phyloP scores from a whole-genome alignment of 2,888 invertebrate genomes.

The Poecilus cupreus region DNA sequence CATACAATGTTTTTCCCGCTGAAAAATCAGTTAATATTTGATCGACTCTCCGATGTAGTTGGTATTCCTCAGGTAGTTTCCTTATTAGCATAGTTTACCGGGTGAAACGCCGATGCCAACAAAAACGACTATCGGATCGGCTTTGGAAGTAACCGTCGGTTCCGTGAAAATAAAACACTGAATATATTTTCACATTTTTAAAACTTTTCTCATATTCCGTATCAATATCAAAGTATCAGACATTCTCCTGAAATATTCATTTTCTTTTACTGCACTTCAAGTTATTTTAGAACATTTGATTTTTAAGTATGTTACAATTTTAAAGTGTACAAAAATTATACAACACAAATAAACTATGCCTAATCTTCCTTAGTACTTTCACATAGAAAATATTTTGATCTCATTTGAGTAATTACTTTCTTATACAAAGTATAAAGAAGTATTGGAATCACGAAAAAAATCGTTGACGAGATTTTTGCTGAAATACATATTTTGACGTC shows the following conservation, averaged over 20 bases:
- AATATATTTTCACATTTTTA: slow-evolving; percentile 40
- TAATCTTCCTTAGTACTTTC: no score
- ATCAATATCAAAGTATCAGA: slow-evolving; percentile 27
- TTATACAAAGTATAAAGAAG: no score
- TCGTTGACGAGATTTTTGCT: no score
- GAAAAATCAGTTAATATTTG: slow-evolving; percentile 13
- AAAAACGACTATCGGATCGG: not conserved
- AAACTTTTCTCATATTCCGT: slow-evolving; percentile 41
- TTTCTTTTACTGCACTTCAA: not conserved
- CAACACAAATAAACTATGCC: no score
- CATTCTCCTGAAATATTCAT: slow-evolving; percentile 36
- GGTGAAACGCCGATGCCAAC: not conserved
- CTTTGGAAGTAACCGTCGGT: not conserved
- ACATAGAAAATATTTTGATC: no score
- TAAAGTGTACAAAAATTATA: no score
- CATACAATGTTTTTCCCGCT: not conserved
- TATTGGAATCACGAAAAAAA: no score
- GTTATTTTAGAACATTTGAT: not conserved
- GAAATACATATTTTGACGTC: no score
- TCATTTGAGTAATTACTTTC: no score
- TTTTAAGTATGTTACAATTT: not conserved
- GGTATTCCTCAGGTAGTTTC: slow-evolving; percentile 25
- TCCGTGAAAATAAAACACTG: slow-evolving; percentile 2
- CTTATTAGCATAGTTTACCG: slow-evolving; percentile 38
- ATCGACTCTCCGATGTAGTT: slow-evolving; percentile 3